Conservation (phyloP, 2,113 vertebrate genomes). For the Rhynchomys soricoides region DNA sequence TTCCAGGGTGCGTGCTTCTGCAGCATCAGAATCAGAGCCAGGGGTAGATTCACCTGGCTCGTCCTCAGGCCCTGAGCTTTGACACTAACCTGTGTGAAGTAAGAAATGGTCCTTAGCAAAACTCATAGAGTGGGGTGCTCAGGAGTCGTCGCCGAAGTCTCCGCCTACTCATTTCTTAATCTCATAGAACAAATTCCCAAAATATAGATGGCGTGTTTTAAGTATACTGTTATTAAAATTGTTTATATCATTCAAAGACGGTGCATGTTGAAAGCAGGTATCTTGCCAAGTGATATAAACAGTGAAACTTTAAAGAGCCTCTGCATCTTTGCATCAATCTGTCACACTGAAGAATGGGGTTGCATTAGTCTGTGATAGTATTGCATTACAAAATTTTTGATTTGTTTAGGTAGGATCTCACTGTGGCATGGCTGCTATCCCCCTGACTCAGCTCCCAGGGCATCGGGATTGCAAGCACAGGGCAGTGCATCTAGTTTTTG, state of each 20-base stretch:
- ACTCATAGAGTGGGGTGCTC: not conserved
- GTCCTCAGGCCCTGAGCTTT: not conserved
- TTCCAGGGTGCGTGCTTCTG: not conserved
- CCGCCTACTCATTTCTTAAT: not conserved
- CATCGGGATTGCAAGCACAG: too few species aligned
- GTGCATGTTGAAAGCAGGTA: not conserved
- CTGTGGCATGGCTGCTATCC: not conserved
- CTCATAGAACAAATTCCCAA: not conserved
- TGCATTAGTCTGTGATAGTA: not conserved
- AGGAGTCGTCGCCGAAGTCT: not conserved
- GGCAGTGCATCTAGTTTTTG: not conserved
- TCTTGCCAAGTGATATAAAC: not conserved
- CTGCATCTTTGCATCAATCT: rapidly evolving
- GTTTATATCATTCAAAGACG: not conserved
- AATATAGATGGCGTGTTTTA: not conserved
- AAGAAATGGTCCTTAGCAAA: not conserved
- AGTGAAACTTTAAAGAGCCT: not conserved
- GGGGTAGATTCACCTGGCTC: not conserved
- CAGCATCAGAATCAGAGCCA: not conserved
- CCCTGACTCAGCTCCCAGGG: not conserved
- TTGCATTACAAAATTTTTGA: not conserved
- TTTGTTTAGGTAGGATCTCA: not conserved
- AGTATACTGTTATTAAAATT: not conserved
- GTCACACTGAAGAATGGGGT: rapidly evolving
- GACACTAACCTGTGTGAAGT: not conserved